Evolutionary conservation across 2,888 invertebrate genomes (phyloP).

Genomic region (Dascillus cervinus): DNA sequence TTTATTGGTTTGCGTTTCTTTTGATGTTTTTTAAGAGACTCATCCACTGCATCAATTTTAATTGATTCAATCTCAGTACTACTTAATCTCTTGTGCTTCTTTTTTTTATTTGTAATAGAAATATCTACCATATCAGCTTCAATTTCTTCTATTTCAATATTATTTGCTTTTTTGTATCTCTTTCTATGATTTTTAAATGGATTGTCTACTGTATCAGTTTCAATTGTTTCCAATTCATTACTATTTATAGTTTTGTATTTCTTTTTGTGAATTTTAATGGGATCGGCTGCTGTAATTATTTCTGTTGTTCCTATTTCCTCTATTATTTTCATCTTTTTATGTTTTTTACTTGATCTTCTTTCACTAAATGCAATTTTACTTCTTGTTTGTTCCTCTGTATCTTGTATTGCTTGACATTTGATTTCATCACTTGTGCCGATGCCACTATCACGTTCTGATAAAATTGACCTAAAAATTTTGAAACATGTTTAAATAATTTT

Average conservation of each 20-base stretch:
- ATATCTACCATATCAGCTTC: neutral
- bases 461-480: slow-evolving; percentile 11
- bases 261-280: no score
- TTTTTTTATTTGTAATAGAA: neutral
- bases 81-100: no score
- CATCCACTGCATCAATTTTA: no score
- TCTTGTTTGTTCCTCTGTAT: no score
- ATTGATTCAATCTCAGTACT: no score
- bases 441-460: slow-evolving; percentile 20
- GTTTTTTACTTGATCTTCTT: neutral
- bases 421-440: slow-evolving; percentile 20
- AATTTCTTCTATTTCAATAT: neutral
- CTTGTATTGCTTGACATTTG: no score
- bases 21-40: no score
- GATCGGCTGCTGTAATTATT: no score
- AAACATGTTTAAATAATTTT: neutral
- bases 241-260: no score
- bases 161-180: neutral
- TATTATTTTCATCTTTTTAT: slow-evolving; percentile 1
- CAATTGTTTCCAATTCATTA: neutral
- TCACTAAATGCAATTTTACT: no score
- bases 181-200: neutral
- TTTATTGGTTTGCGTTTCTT: no score
- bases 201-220: neutral
- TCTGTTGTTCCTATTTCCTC: neutral